phyloP scores from a whole-genome alignment of 2,113 vertebrate genomes.

The Circaetus gallicus region DNA sequence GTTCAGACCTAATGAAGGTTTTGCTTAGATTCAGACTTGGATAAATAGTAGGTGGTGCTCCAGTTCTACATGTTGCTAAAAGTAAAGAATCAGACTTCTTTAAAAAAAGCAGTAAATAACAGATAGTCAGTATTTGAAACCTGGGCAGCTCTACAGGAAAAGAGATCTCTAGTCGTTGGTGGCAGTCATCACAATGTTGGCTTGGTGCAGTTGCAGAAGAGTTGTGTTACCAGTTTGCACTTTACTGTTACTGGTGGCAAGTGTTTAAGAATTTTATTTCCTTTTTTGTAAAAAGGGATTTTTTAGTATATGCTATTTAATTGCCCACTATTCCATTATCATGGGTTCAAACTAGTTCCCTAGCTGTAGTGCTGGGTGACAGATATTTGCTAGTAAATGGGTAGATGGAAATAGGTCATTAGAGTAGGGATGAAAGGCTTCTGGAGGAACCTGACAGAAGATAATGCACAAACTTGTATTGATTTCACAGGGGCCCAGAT shows the following conservation, averaged over 20 bases:
- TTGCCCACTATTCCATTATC: background rate
- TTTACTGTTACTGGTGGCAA: background rate
- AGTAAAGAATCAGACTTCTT: background rate
- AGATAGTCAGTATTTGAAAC: background rate
- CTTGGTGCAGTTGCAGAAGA: background rate
- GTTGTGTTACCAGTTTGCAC: background rate
- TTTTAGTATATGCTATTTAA: background rate
- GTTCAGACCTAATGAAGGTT: background rate
- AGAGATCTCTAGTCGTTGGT: background rate
- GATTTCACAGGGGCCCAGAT: background rate
- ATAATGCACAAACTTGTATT: background rate
- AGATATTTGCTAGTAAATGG: background rate
- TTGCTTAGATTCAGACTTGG: background rate
- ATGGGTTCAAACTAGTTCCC: background rate
- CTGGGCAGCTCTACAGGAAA: background rate
- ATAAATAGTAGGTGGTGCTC: background rate
- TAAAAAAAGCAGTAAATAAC: background rate
- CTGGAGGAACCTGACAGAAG: background rate
- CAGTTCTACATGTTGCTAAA: background rate
- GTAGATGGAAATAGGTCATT: background rate
- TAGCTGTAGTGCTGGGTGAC: background rate
- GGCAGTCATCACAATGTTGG: background rate
- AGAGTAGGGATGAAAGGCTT: background rate
- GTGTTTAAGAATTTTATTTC: background rate
- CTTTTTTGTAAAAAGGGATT: background rate